These are phyloP conservation scores for Melanaphis sacchari DNA, from an alignment of 1,140 invertebrate species.

Conservation along the genomic window DNA sequence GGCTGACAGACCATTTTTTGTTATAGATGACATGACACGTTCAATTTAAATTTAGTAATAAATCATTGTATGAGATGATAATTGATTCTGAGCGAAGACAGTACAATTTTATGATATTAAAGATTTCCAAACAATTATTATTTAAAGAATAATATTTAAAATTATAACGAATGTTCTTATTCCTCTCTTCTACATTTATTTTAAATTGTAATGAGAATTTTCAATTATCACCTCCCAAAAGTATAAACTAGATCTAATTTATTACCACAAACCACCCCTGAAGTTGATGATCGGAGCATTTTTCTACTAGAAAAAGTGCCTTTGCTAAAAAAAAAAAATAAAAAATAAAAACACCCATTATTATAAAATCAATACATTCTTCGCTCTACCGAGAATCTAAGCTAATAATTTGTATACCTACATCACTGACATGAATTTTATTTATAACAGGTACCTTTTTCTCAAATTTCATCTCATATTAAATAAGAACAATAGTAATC, in stretches of 20 bases:
- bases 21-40: no score
- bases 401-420: not conserved
- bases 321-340: no score
- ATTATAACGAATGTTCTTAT: no score
- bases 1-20: no score
- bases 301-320: not conserved
- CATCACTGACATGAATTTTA: not conserved
- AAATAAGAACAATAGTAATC: not conserved
- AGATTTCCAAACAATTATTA: no score
- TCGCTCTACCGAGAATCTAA: not conserved
- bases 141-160: no score
- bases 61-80: no score
- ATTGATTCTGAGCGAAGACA: no score
- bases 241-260: not conserved
- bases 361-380: not conserved
- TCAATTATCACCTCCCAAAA: not conserved
- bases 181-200: not conserved
- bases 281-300: not conserved
- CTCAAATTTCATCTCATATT: not conserved
- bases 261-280: not conserved
- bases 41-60: no score
- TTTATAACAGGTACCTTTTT: not conserved
- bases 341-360: not conserved
- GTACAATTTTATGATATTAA: no score
- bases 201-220: not conserved